Conservation (phyloP, 2,797 vertebrate genomes). For the Myotis pilosus region DNA sequence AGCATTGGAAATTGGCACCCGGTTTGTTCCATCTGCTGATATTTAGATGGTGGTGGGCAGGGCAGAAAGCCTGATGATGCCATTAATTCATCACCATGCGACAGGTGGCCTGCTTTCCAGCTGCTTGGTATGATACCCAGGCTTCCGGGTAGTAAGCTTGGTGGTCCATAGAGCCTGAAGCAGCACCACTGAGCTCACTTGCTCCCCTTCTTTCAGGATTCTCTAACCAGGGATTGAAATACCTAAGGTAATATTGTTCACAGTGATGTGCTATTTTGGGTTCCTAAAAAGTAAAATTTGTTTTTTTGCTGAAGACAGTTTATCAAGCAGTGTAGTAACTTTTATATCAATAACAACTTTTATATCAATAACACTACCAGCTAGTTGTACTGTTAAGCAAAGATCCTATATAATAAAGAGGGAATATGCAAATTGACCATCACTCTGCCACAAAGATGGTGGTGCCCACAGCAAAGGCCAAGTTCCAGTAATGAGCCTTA, state of each 20-base stretch:
- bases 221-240: background rate
- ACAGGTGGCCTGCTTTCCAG: conserved; percentile 17
- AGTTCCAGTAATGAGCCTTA: no score
- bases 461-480: no score
- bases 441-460: no score
- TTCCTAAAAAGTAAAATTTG: conserved; percentile 12
- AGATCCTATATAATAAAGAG: background rate
- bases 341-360: background rate
- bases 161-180: background rate
- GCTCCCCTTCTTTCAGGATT: background rate
- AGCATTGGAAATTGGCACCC: background rate
- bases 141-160: background rate
- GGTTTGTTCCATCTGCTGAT: background rate
- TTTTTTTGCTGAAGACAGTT: background rate
- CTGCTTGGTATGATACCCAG: conserved; percentile 20
- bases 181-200: background rate
- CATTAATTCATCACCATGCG: background rate
- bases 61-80: background rate
- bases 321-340: background rate
- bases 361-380: background rate
- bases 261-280: background rate
- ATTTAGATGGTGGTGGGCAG: background rate
- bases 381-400: background rate
- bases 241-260: background rate
- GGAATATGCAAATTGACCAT: no score